phyloP scores from a whole-genome alignment of 2,888 invertebrate genomes.

The Nymphalis urticae region DNA sequence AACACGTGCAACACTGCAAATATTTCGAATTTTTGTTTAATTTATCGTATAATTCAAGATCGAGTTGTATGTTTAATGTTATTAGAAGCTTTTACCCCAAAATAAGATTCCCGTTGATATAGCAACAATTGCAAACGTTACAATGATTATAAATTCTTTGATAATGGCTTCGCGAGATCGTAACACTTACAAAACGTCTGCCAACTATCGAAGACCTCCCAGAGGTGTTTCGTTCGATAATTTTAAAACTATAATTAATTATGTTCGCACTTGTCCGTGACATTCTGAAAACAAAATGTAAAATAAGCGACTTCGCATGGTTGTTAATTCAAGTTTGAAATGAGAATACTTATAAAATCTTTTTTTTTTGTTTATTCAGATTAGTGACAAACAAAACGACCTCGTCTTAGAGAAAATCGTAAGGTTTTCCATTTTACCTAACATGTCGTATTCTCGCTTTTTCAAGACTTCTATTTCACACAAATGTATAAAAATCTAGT shows the following conservation, averaged over 20 bases:
- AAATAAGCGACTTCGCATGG: background rate
- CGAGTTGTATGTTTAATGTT: background rate
- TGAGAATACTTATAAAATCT: too few relatives aligned
- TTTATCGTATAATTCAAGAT: background rate
- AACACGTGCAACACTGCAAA: background rate
- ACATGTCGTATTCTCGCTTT: too few relatives aligned
- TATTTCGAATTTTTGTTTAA: background rate
- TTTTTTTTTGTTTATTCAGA: too few relatives aligned
- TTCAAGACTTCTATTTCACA: too few relatives aligned
- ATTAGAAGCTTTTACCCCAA: conserved; percentile 1
- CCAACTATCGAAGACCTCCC: conserved; percentile 23
- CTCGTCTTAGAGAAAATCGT: too few relatives aligned
- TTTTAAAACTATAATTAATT: conserved; percentile 21
- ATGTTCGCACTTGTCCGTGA: conserved; percentile 11
- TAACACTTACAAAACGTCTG: conserved; percentile 20
- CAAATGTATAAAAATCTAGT: too few relatives aligned
- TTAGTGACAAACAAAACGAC: too few relatives aligned
- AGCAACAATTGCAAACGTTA: conserved; percentile 20
- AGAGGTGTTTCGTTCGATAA: conserved; percentile 17
- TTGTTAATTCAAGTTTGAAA: too few relatives aligned
- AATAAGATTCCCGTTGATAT: conserved; percentile 21
- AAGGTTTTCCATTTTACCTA: too few relatives aligned
- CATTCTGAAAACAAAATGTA: background rate
- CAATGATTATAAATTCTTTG: conserved; percentile 28
- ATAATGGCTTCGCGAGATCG: conserved; percentile 13